phyloP scores from a whole-genome alignment of 2,888 invertebrate species.

The Biston betularia region DNA sequence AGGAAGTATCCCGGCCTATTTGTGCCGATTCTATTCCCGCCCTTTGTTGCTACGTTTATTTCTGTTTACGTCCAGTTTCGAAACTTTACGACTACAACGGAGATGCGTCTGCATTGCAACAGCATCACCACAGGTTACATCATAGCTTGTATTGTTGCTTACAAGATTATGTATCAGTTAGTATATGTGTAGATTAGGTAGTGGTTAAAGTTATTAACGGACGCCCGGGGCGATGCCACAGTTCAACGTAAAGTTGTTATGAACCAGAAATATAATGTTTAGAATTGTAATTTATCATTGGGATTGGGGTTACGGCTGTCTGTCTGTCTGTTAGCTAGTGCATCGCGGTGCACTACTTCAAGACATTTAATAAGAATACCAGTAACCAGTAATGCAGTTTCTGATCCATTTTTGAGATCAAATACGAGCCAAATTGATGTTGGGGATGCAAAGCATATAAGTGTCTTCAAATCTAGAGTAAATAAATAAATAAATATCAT shows the following conservation, averaged over 20 bases:
- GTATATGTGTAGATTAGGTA: constrained; percentile 11
- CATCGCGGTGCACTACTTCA: constrained; percentile 24
- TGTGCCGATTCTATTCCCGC: constrained; percentile 59
- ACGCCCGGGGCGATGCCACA: constrained; percentile 65
- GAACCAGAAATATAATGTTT: constrained; percentile 58
- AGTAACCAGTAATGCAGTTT: constrained; percentile 13
- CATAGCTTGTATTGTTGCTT: constrained; percentile 24
- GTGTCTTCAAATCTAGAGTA: too few species aligned
- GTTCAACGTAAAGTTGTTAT: constrained; percentile 37
- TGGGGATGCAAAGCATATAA: too few species aligned
- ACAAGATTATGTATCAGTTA: constrained; percentile 4
- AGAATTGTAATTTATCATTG: constrained; percentile 50
- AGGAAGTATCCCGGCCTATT: constrained; percentile 79
- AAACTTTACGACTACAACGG: constrained; percentile 76
- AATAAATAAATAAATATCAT: too few species aligned
- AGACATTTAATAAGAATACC: constrained; percentile 20
- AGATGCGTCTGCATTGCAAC: constrained; percentile 77
- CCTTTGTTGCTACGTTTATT: constrained; percentile 82
- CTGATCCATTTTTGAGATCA: background rate
- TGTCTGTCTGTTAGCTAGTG: constrained; percentile 31
- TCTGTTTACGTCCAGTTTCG: constrained; percentile 82
- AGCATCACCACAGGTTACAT: constrained; percentile 37
- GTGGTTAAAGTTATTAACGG: constrained; percentile 67
- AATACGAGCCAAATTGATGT: too few species aligned
- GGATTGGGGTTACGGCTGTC: constrained; percentile 36